These are phyloP conservation scores for Ranitomeya imitator DNA, from an alignment of 2,113 vertebrate species.

Conservation along the genomic window DNA sequence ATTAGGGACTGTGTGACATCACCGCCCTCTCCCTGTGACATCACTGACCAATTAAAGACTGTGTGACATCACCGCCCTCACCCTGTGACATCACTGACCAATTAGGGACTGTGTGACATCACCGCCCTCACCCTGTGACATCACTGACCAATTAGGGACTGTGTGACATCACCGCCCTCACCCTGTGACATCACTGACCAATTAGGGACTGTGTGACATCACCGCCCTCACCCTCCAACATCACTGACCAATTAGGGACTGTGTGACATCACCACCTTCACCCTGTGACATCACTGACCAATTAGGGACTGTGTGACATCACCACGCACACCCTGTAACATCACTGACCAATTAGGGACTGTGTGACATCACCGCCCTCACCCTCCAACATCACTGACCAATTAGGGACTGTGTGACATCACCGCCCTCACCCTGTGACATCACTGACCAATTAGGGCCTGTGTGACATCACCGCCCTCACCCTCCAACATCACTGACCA, in stretches of 20 bases:
- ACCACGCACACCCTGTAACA: background rate
- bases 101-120: background rate
- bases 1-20: no score
- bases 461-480: no score
- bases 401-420: no score
- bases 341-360: background rate
- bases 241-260: background rate
- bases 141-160: background rate
- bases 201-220: background rate
- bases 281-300: background rate
- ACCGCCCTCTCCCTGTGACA: no score
- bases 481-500: no score
- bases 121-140: background rate
- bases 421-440: no score
- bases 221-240: background rate
- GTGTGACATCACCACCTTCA: background rate
- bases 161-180: background rate
- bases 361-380: no score
- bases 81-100: no score
- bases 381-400: no score
- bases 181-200: background rate
- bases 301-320: background rate
- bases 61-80: no score
- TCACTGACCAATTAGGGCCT: no score
- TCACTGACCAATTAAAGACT: no score